Base-by-base conservation (phyloP, 2,113 vertebrate genomes). In the Cynopterus brachyotis region DNA sequence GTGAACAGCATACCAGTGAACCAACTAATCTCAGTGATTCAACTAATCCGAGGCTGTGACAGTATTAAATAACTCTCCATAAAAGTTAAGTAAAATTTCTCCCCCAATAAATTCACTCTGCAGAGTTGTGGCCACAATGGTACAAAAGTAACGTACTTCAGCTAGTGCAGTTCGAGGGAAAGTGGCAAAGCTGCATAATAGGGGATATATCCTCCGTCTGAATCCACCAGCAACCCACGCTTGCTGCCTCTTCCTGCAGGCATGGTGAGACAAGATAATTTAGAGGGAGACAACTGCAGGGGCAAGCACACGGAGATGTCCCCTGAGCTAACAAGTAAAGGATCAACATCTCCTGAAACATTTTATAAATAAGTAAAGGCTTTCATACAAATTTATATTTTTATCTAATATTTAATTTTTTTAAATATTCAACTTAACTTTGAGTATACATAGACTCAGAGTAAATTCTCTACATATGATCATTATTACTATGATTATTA, bases 401-500 rank as follows among this genome's bases (percentile, higher is more conserved):
- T 50, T 50, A 47, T 47, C 13, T 47, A 47, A 13, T 47, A 47
- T 47, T 50, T 50, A 4, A 47, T 47, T 47, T 47, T 66, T 55
- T 62, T 22, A 42, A 72, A 73, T 45, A 87, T 32, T 30, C 89
- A 96, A 89, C n/a, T 70, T 64, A 76, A 92, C 19, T 95, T 93
- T 22, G 26, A 50, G 35, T 42, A 35, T 32, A 32, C 6, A 16
- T 53, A 53, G 64, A 93, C 67, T 50, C 89, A 67, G 55, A 79
- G 37, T 80, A 90, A 89, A 81, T 89, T 91, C 28, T 80, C 50
- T 80, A 53, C 13, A 26, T 4, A 0, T 37, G 69, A 60, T 87
- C 32, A 75, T 45, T 72, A 75, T 67, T 75, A 69, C 1, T 47
- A 22, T 17, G 12, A 47, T 66, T 37, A 57, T 53, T 40, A 20